Evolutionary conservation across 2,113 vertebrate genomes (phyloP), one percentile per base, ranked within the genome.

Genomic region (Halcyon malimbica): DNA sequence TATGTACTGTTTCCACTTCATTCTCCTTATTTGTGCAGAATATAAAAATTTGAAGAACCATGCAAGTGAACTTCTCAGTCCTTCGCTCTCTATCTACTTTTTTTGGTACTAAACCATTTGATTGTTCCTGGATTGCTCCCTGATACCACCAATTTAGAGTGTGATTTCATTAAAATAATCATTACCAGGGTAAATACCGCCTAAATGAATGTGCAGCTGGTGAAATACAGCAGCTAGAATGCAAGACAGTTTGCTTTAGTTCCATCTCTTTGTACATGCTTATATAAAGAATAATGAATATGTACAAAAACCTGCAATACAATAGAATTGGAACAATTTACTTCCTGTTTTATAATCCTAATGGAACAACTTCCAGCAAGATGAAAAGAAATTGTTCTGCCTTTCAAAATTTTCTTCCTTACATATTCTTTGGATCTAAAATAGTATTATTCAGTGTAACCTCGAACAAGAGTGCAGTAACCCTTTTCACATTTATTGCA

Each of bases 111-210:
- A 78, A 91, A 92, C 79, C 62, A 78, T 57, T 83, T 85, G 44
- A 37, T 48, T 93, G 18, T 69, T 93, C 33, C 35, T 83, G 41
- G 70, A 83, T 53, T 87, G 46, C 78, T 93, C 84, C 48, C 74
- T 50, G 50, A 93, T 76, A 95, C 31, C 70, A 96, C 29, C 70
- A 85, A 92, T 92, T 95, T 88, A 86, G 68, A 41, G 50, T 69
- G 59, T 57, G 78, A 93, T 88, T 96, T 92, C 85, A 94, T 90
- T 80, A 93, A 94, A 95, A 88, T 80, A 79, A 83, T 86, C 33
- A 96, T 88, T 92, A 93, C 33, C 53, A 85, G 67, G 63, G 71
- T 80, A 92, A 92, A 90, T 69, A 62, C 33, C 1, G 6, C 33
- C 44, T 56, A 85, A 93, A 93, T 60, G 67, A 86, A 44, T 3